Conservation (phyloP, 2,113 vertebrate genomes). For the Cyprinodon brontotheroides region DNA sequence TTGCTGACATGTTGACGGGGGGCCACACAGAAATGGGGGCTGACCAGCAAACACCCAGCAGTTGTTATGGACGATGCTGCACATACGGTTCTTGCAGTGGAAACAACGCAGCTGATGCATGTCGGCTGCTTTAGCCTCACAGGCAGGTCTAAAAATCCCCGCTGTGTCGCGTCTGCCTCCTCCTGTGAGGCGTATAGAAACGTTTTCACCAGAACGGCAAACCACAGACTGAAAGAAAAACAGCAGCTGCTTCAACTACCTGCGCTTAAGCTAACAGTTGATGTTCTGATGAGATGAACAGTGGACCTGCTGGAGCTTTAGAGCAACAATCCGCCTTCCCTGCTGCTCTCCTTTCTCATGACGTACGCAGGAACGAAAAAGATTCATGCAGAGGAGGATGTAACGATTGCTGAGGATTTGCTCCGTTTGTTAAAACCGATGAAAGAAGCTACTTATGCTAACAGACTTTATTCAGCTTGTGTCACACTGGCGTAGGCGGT, state of each 20-base stretch:
- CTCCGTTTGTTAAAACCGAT: not conserved
- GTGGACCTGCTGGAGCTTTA: not conserved
- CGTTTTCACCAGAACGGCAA: not conserved
- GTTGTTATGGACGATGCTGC: not conserved
- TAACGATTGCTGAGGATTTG: not conserved
- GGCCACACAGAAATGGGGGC: too few relatives aligned
- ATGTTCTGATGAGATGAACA: not conserved
- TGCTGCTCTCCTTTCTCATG: not conserved
- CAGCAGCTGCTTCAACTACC: not conserved
- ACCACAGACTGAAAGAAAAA: not conserved
- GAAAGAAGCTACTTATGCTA: too few relatives aligned
- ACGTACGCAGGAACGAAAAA: not conserved
- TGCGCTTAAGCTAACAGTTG: not conserved
- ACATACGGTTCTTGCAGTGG: not conserved
- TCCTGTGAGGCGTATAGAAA: not conserved
- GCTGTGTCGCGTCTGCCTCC: not conserved
- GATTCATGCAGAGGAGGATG: conserved; percentile 3
- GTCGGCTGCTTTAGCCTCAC: not conserved
- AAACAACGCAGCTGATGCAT: not conserved
- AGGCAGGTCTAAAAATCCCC: not conserved
- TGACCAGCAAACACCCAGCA: not conserved
- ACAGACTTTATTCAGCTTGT: too few relatives aligned
- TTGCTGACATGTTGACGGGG: too few relatives aligned
- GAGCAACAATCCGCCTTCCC: not conserved
- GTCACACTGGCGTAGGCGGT: too few relatives aligned